A percentile compares a stretch with the other conserved stretches of the same genome.
phyloP scores from a whole-genome alignment of 2,888 invertebrate genomes.

The Drosophila pegasa region DNA sequence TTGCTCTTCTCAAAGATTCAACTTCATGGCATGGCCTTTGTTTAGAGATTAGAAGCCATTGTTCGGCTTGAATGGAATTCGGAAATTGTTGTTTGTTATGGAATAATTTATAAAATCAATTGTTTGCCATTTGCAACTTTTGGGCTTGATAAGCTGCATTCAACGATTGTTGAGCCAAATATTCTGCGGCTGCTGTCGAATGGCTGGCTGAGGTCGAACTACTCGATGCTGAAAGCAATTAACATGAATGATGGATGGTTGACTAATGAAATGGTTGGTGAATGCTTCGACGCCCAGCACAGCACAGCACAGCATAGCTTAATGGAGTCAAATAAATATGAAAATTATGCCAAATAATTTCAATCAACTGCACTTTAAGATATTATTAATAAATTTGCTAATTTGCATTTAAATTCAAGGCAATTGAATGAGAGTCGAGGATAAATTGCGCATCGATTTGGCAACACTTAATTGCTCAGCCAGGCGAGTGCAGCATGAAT shows the following conservation, averaged over 20 bases:
- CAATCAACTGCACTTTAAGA: neutral
- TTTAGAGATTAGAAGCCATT: constrained; percentile 4
- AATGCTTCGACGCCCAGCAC: neutral
- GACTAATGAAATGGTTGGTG: constrained; percentile 4
- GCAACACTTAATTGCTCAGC: neutral
- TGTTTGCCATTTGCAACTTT: constrained; percentile 22
- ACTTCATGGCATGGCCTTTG: neutral
- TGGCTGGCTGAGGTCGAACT: constrained; percentile 1
- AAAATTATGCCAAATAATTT: neutral
- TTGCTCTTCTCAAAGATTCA: neutral
- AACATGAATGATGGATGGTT: neutral
- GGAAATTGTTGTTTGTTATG: neutral
- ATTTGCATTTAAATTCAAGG: neutral
- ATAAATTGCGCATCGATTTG: neutral
- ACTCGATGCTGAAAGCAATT: constrained; percentile 3
- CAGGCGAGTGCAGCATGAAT: constrained; percentile 15
- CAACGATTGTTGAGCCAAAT: constrained; percentile 9
- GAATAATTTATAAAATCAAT: constrained; percentile 10
- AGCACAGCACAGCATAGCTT: no score
- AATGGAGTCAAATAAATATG: neutral
- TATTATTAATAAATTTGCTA: neutral
- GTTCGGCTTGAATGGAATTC: neutral
- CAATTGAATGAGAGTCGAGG: neutral
- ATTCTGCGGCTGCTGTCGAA: constrained; percentile 1
- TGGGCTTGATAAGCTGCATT: neutral